These are phyloP conservation scores for Polypterus bichir DNA, from an alignment of 2,113 vertebrate genomes.

Conservation along the genomic window DNA sequence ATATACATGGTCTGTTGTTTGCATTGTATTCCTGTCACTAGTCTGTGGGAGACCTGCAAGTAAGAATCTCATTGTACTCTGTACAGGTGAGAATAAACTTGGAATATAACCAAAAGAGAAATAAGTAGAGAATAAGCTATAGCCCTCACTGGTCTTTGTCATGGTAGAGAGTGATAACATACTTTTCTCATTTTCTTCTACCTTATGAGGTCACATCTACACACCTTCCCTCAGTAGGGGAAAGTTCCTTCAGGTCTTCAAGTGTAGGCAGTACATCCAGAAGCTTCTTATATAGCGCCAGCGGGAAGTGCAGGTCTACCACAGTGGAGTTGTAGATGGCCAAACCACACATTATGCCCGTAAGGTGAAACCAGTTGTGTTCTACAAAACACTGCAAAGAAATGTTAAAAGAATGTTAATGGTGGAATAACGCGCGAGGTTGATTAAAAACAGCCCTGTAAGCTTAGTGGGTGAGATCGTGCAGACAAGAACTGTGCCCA, in stretches of 20 bases:
- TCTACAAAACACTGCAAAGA: conserved; percentile 84
- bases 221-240: conserved; percentile 87
- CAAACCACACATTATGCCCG: conserved; percentile 86
- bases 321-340: conserved; percentile 95
- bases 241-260: conserved; percentile 87
- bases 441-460: background rate
- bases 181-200: no score
- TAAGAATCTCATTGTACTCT: no score
- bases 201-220: no score
- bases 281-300: conserved; percentile 90
- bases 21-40: no score
- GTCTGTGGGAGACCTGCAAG: no score
- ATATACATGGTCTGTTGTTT: no score
- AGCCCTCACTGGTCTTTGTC: no score
- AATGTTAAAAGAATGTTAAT: conserved; percentile 2
- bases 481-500: background rate
- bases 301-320: conserved; percentile 87
- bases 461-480: background rate
- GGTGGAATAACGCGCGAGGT: background rate
- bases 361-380: conserved; percentile 91
- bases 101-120: no score
- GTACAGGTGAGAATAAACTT: no score
- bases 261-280: conserved; percentile 64
- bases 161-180: no score
- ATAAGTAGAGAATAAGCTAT: no score